A percentile compares a stretch with the other conserved stretches of the same genome.
Evolutionary conservation across 2,113 vertebrate species (phyloP).

Genomic region (Opisthocomus hoazin): DNA sequence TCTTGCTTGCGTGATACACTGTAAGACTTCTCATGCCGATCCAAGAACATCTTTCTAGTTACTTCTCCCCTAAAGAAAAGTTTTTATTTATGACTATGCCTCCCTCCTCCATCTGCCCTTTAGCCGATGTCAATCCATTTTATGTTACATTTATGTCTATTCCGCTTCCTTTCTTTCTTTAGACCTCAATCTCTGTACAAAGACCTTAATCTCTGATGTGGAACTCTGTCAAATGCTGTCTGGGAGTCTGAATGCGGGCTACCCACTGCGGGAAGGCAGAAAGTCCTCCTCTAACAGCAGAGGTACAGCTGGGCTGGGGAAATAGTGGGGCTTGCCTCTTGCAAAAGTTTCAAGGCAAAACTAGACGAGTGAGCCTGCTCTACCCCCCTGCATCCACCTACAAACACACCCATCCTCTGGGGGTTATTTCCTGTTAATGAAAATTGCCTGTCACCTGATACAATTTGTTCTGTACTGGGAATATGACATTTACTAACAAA

Average conservation of each 20-base stretch:
- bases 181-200: conserved; percentile 73
- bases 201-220: conserved; percentile 74
- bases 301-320: background rate
- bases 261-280: conserved; percentile 8
- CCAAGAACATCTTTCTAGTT: background rate
- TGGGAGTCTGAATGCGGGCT: conserved; percentile 35
- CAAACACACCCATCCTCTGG: rapidly evolving
- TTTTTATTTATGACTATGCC: conserved; percentile 57
- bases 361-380: rapidly evolving
- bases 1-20: background rate
- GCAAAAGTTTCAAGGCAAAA: rapidly evolving
- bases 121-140: conserved; percentile 71
- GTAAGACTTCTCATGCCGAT: background rate
- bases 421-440: background rate
- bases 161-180: conserved; percentile 49
- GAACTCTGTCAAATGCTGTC: conserved; percentile 64
- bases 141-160: conserved; percentile 68
- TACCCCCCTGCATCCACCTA: background rate
- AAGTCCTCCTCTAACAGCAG: background rate
- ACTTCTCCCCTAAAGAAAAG: conserved; percentile 47
- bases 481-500: background rate
- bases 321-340: background rate
- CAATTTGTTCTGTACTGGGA: background rate
- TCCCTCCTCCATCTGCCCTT: conserved; percentile 64
- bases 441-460: rapidly evolving